Base-by-base conservation (phyloP, 1,140 invertebrate genomes). In the Dendrolimus kikuchii region DNA sequence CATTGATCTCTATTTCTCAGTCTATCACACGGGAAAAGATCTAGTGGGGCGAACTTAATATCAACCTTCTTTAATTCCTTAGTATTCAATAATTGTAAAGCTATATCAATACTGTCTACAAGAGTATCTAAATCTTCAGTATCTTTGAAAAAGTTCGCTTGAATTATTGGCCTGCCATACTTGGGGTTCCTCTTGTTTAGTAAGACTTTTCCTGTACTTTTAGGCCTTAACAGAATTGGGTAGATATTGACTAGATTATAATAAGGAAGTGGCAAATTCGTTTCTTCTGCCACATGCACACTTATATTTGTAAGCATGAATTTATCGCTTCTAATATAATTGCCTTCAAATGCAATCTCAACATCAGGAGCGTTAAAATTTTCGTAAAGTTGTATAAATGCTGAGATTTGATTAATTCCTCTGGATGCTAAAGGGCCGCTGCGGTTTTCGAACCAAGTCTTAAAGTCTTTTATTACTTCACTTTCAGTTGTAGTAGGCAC, bases 101-200 rank as follows among this genome's bases (percentile, higher is more conserved):
- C 91, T 45, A 95, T 92, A 74, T 95, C 95, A 0, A 94, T 93
- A 2, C 94, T 95, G 76, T 97, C 95, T 3, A 96, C 90, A 23
- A 97, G 73, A 0, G 91, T 92, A 41, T 92, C 91, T 70, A 96
- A 89, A 68, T 97, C 95, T 41, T 92, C 89, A 1, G 92, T 90
- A 56, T 96, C 93, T n/a, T 91, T 90, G 46, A 98, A 91, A 59
- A 98, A 96, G 73, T 96, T 97, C 0, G 98, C 96, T 80, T 96
- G 93, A 52, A 99, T 96, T 2, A 95, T 84, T 0, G 98, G 98
- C 68, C 96, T 92, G 57, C 96, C 93, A 60, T 68, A 93, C 92
- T 39, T 85, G 5, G 98, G 98, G 84, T 98, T 94, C 42, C 90
- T 91, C 56, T 92, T 94, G 23, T 93, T 89, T 5, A 98, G 74